These are phyloP conservation scores for Heterotis niloticus DNA, from an alignment of 2,113 vertebrate species.

Conservation along the genomic window DNA sequence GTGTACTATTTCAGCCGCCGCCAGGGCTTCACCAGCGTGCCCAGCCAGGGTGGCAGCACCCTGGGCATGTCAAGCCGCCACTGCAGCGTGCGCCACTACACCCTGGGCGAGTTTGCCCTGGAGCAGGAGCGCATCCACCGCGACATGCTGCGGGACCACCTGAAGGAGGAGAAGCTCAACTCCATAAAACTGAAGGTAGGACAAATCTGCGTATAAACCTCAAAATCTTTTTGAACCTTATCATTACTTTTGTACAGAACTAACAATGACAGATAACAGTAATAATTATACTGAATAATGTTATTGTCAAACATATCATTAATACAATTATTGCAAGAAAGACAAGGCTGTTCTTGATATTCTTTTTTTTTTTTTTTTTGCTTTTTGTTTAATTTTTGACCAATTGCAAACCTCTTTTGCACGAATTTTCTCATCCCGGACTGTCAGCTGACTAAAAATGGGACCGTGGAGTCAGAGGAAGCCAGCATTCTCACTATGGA, in stretches of 20 bases:
- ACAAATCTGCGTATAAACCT: background rate
- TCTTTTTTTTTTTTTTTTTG: background rate
- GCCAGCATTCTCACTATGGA: slow-evolving; percentile 87
- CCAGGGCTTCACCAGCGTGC: slow-evolving; percentile 90
- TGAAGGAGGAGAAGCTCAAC: slow-evolving; percentile 86
- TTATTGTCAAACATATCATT: background rate
- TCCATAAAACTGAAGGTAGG: slow-evolving; percentile 82
- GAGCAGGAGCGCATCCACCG: slow-evolving; percentile 84
- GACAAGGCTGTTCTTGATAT: background rate
- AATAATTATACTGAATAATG: no score
- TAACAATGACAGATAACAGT: no score
- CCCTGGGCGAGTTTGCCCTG: slow-evolving; percentile 82
- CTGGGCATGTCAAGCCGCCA: slow-evolving; percentile 89
- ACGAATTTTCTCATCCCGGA: slow-evolving; percentile 14
- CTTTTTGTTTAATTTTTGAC: no score
- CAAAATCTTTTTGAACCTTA: no score
- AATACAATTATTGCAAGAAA: background rate
- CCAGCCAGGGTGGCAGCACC: slow-evolving; percentile 90
- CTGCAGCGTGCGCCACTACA: slow-evolving; percentile 79
- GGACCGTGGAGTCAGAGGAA: slow-evolving; percentile 91
- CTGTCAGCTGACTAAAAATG: slow-evolving; percentile 89
- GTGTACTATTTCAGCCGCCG: slow-evolving; percentile 89
- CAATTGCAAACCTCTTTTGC: background rate
- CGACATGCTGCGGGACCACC: slow-evolving; percentile 84
- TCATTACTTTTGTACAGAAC: no score